A percentile compares a stretch with the other conserved stretches of the same genome.
Evolutionary conservation across 2,113 vertebrate species (phyloP).

Genomic region (Prionailurus bengalensis): DNA sequence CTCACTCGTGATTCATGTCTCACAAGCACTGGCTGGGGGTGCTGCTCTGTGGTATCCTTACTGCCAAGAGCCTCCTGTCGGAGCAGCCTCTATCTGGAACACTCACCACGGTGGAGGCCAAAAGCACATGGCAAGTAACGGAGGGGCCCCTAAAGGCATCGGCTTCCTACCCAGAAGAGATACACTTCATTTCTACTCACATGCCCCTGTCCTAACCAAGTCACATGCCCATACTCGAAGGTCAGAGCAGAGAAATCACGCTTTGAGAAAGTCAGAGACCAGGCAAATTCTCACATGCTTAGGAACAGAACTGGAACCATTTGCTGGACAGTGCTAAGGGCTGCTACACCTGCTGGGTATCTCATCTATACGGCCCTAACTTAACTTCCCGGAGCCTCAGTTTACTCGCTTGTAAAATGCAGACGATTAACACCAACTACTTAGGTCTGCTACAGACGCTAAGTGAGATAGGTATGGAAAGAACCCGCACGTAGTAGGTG

Average conservation of each 20-base stretch:
- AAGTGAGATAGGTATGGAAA: neutral
- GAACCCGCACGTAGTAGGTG: neutral
- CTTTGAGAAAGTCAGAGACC: neutral
- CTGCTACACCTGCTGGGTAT: neutral
- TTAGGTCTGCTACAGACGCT: neutral
- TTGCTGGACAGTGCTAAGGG: neutral
- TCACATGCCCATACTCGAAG: neutral
- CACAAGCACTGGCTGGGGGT: rapidly evolving
- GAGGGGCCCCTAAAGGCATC: neutral
- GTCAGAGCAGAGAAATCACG: neutral
- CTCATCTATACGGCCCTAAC: neutral
- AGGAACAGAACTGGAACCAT: neutral
- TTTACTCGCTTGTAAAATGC: neutral
- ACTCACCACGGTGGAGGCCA: rapidly evolving
- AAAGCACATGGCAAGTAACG: neutral
- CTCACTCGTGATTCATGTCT: neutral
- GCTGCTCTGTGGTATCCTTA: neutral
- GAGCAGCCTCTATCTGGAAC: neutral
- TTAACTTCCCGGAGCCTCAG: neutral
- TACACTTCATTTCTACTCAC: neutral
- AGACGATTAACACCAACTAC: neutral
- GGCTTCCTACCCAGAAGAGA: neutral
- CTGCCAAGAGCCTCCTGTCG: neutral
- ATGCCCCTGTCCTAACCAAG: neutral
- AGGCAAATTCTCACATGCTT: neutral